Evolutionary conservation across 2,888 invertebrate genomes (phyloP), one percentile per base, ranked within the genome.

Genomic region (Taphrorychus bicolor): DNA sequence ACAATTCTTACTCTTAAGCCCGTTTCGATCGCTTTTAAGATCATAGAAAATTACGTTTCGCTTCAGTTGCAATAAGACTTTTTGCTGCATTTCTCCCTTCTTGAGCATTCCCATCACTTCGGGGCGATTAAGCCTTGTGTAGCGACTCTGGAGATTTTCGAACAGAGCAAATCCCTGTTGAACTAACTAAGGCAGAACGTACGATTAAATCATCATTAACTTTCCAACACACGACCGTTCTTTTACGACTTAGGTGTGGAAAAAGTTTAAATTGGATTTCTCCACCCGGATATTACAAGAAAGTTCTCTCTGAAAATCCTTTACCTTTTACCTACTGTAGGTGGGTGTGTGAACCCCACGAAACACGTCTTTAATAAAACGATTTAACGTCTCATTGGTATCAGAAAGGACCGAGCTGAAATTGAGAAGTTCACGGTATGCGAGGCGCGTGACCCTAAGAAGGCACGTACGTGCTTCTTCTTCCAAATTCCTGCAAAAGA

Each of bases 221-320:
- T 7, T 32, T 32, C 32, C 32, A 32, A 32, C 32, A 32, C 32
- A 32, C 32, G 32, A 23, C 17, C 54, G 16, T 18, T 24, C 32
- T 54, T 24, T 54, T 54, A 54, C 32, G 32, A 24, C 9, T 14
- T 54, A 54, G 32, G 54, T 54, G 54, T 14, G 40, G 54, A 32
- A 54, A 54, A 54, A 54, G 32, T 54, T 54, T 54, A 54, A 54
- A 54, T 54, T 54, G 40, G 32, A 40, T 11, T 54, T 54, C 18
- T 24, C 18, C 17, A 32, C 7, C 32, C 9, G 32, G 32, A 32
- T 11, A 32, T 32, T 32, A 32, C 11, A 32, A 32, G 32, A 32
- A 32, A 32, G 32, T 32, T 2, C 32, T 32, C 11, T 32, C 32
- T 11, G 32, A 9, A 32, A 32, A 32, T 32, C 32, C 32, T 32